Evolutionary conservation across 2,113 vertebrate species (phyloP), one percentile per base, ranked within the genome.

Genomic region (Apus apus): DNA sequence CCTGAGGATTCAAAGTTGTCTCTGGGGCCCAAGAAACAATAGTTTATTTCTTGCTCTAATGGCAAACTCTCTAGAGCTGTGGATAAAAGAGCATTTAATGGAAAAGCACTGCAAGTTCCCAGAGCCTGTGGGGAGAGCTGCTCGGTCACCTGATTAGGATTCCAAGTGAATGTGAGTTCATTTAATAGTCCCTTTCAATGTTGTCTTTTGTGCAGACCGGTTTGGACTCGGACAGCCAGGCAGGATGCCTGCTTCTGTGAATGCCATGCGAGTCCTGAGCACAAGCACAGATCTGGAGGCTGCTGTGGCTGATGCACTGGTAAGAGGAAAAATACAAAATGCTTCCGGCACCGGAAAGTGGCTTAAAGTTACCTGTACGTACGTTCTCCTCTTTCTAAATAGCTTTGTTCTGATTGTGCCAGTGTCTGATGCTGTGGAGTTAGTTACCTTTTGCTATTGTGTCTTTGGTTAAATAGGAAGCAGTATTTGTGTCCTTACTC

Each of bases 231-330:
- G 99, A 58, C 99, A 99, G 96, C 98, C 99, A 96, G 99, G 99
- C 75, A 98, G 99, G 84, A 98, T 99, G 93, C 99, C 99, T 84
- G 99, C 99, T 11, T 99, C 99, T 8, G 98, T 99, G 89, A 99
- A 99, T 70, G 99, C 99, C 91, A 99, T 99, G 99, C 96, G 99
- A 91, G 99, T 99, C 58, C 97, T 99, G 53, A 99, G 99, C 97
- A 99, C 99, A 3, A 99, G 99, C 91, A 99, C 99, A 4, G 99
- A 99, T 90, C 98, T 99, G 89, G 99, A 99, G 94, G 99, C 99
- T 25, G 99, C 99, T 0, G 99, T 99, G 11, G 99, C 99, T 0
- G 99, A 99, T 90, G 99, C 99, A 95, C 97, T 99, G 99, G 99
- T 99, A 98, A 98, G 98, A 97, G 87, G 96, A 21, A 95, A 91